A percentile compares a stretch with the other conserved stretches of the same genome.
These are phyloP conservation scores for Hypena proboscidalis DNA, from an alignment of 2,888 invertebrate genomes.

Conservation along the genomic window DNA sequence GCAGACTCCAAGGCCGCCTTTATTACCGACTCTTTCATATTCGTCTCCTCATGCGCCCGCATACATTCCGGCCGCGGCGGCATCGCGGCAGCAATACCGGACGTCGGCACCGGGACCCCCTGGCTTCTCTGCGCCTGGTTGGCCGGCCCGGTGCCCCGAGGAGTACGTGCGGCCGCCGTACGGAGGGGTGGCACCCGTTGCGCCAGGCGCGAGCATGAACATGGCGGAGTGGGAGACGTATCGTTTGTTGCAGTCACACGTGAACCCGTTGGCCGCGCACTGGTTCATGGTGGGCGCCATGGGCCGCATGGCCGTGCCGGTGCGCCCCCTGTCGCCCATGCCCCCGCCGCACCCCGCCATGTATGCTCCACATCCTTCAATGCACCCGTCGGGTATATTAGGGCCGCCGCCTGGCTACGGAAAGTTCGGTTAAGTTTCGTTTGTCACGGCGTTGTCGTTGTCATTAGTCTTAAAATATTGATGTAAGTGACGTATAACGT, in stretches of 20 bases:
- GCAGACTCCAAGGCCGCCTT: neutral
- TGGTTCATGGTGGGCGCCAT: slow-evolving; percentile 60
- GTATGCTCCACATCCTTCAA: slow-evolving; percentile 31
- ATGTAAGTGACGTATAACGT: too few relatives aligned
- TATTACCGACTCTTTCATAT: neutral
- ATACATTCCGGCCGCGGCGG: neutral
- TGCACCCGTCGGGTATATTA: slow-evolving; percentile 7
- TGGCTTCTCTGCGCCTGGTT: slow-evolving; percentile 20
- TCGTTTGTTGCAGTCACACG: slow-evolving; percentile 48
- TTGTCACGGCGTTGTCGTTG: too few relatives aligned
- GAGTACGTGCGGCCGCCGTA: too few relatives aligned
- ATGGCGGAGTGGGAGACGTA: slow-evolving; percentile 58
- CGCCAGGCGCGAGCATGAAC: slow-evolving; percentile 46
- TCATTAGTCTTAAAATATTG: too few relatives aligned
- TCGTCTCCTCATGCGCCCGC: slow-evolving; percentile 2
- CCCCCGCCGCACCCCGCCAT: slow-evolving; percentile 3
- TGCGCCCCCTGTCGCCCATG: slow-evolving; percentile 2
- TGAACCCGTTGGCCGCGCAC: slow-evolving; percentile 59
- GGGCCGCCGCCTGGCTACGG: slow-evolving; percentile 44
- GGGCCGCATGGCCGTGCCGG: slow-evolving; percentile 33
- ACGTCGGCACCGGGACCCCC: slow-evolving; percentile 1
- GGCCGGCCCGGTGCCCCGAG: too few relatives aligned
- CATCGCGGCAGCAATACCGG: neutral
- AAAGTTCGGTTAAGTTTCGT: too few relatives aligned
- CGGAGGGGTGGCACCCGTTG: slow-evolving; percentile 1